Evolutionary conservation across 2,113 vertebrate genomes (phyloP), one percentile per base, ranked within the genome.

Genomic region (Aphelocoma coerulescens): DNA sequence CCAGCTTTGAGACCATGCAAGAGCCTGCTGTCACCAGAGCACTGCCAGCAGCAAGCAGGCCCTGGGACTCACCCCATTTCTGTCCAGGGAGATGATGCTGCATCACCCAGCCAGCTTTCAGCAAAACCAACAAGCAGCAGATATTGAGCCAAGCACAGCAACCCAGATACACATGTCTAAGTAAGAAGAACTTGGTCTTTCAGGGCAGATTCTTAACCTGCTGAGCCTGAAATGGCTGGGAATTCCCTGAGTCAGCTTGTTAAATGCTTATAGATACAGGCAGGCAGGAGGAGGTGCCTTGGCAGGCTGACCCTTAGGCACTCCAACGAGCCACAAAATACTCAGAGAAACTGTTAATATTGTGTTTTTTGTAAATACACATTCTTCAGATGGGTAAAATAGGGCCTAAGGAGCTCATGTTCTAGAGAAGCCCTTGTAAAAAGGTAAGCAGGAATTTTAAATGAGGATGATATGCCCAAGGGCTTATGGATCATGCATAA

Each of bases 361-460:
- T 57, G 41, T 52, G 39, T 11, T 46, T 61, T 48, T 59, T 48
- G 35, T 88, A 80, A 91, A 86, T 16, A 72, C 27, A 57, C 54
- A 33, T 32, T 33, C 58, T 59, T 35, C 14, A 61, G 22, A 73
- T 0, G 24, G 75, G 51, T 3, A 4, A 83, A 91, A 80, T 4
- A 11, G 1, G 4, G 54, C 35, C 52, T 37, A 41, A 85, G 57
- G 79, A 93, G 44, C 28, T 82, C 1, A 0, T 17, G 54, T 43
- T 83, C 79, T 43, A n/a, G 30, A 80, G 24, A 14, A 91, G 30
- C 14, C 44, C 63, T 67, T 41, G 35, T 62, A 46, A 62, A 92
- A 89, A 67, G 75, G 51, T 37, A 93, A 54, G 63, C 28, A 69
- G 85, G 77, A 91, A 80, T 71, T 88, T 88, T 51, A 90, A 88